Evolutionary conservation across 2,888 invertebrate species (phyloP), one percentile per base, ranked within the genome.

Genomic region (Cosmopolites sordidus): DNA sequence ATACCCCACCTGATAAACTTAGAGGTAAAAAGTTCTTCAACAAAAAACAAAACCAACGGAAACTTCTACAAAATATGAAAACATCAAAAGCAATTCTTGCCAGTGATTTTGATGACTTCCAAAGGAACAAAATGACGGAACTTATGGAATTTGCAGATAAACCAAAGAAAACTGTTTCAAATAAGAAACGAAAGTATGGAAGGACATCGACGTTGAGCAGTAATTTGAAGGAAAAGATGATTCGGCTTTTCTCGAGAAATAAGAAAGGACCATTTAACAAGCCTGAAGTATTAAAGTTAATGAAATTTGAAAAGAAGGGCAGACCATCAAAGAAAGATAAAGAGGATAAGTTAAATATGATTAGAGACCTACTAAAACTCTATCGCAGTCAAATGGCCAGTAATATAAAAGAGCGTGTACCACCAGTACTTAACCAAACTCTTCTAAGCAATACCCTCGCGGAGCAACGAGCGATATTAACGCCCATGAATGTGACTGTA

Each of bases 401-500:
- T 17, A 22, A 12, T 33, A 33, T 41, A 2, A 47, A 46, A 16
- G 27, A 47, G 12, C 42, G 51, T 3, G 47, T 51, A 22, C 51
- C 51, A 1, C 42, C 46, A 2, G 47, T 51, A 22, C 51, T 46
- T 1, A 14, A 17, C 27, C 30, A 48, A 41, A 30, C 15, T 14
- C 16, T 11, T 9, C 14, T 45, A 29, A 48, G 16, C 33, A 48
- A 52, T 27, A 15, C 47, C 15, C 37, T 60, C 11, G 40, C 51
- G 16, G 17, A 53, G 14, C 47, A 59, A 43, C 58, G 58, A 22
- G 56, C 54, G 2, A 51, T 43, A 41, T 51, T 66, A 43, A 66
- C 66, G 4, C 68, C 68, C 14, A 48, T 58, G 11, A 58, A 61
- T 16, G 60, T 65, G 15, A 54, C 55, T 15, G 63, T 70, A 3